phyloP scores from a whole-genome alignment of 2,888 invertebrate species.

The Lumbricus terrestris region DNA sequence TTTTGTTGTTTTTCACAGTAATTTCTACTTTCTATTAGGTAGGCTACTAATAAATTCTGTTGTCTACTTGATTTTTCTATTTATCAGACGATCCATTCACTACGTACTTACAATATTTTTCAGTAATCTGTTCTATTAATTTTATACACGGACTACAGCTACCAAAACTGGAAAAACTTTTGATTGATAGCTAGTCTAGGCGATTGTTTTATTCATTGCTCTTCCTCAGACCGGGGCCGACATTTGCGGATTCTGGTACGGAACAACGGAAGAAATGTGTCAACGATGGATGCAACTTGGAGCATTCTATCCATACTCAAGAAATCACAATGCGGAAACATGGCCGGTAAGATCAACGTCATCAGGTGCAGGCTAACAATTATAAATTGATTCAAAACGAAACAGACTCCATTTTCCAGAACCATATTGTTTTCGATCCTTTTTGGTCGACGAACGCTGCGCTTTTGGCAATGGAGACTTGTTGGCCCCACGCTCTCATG shows the following conservation, averaged over 20 bases:
- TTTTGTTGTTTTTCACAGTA: background rate
- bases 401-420: background rate
- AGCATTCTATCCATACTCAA: conserved; percentile 65
- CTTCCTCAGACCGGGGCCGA: conserved; percentile 54
- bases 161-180: background rate
- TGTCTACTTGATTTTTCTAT: background rate
- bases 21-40: background rate
- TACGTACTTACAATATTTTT: too few relatives aligned
- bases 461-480: background rate
- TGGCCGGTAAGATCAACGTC: conserved; percentile 23
- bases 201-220: background rate
- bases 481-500: background rate
- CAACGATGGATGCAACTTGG: conserved; percentile 72
- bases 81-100: background rate
- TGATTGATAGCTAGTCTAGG: too few relatives aligned
- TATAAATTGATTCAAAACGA: background rate
- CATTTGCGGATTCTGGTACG: conserved; percentile 61
- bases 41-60: background rate
- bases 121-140: background rate
- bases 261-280: conserved; percentile 63
- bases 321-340: conserved; percentile 45
- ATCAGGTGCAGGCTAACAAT: background rate
- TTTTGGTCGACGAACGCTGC: background rate
- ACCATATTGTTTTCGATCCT: background rate
- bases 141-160: background rate